A percentile compares a stretch with the other conserved stretches of the same genome.
Evolutionary conservation across 2,797 vertebrate genomes (phyloP).

Genomic region (Poecilia velifera): DNA sequence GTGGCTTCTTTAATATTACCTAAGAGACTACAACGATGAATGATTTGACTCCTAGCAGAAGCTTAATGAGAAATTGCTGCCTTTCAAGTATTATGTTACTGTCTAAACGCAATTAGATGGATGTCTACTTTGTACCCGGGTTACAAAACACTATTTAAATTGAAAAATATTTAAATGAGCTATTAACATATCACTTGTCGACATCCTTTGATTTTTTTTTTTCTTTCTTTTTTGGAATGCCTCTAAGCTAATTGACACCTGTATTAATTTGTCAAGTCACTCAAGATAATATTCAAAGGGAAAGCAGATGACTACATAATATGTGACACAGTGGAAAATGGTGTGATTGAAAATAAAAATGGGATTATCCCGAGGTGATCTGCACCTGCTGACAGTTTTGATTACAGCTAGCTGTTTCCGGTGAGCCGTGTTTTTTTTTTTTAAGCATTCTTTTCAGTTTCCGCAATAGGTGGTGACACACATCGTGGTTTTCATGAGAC

Average conservation of each 20-base stretch:
- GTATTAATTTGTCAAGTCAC: slow-evolving; percentile 1
- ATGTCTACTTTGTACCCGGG: background rate
- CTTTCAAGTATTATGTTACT: background rate
- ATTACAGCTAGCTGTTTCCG: background rate
- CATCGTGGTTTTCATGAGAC: background rate
- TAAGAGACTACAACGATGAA: slow-evolving; percentile 4
- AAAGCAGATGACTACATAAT: background rate
- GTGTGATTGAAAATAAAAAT: background rate
- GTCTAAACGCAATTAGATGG: background rate
- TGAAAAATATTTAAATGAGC: background rate
- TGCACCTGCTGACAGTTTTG: slow-evolving; percentile 1
- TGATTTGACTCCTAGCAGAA: slow-evolving; percentile 5
- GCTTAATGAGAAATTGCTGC: background rate
- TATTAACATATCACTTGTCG: background rate
- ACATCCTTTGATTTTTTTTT: background rate
- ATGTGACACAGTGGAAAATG: background rate
- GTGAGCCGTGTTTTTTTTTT: background rate
- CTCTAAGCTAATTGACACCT: background rate
- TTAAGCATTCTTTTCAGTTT: background rate
- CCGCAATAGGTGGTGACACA: too few relatives aligned
- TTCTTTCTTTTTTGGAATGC: background rate
- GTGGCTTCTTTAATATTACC: background rate
- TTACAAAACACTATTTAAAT: background rate
- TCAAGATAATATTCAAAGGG: background rate
- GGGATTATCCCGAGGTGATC: background rate